Conservation (phyloP, 2,888 invertebrate species). For the Andrena haemorrhoa region DNA sequence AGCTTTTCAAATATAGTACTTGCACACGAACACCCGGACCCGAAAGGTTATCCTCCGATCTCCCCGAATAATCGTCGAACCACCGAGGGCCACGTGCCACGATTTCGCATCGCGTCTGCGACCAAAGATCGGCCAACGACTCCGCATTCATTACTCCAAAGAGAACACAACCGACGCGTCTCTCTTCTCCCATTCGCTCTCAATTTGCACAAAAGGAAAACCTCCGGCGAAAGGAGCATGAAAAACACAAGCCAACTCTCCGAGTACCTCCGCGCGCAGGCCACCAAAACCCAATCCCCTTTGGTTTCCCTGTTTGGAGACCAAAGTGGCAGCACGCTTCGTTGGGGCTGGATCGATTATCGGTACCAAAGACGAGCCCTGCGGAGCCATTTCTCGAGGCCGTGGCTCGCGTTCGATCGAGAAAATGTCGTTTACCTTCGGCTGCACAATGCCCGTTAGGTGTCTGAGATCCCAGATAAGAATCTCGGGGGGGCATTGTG, state of each 20-base stretch:
- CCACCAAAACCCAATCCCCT: neutral
- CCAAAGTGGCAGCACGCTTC: neutral
- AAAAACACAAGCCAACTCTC: neutral
- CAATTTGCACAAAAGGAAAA: neutral
- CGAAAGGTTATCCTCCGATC: constrained; percentile 3
- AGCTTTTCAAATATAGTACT: neutral
- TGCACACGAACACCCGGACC: neutral
- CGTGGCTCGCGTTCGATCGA: constrained; percentile 6
- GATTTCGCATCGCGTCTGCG: constrained; percentile 59
- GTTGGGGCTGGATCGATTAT: neutral
- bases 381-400: neutral
- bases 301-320: neutral
- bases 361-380: neutral
- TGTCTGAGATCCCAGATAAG: constrained; percentile 42
- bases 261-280: too few species aligned
- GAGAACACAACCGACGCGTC: neutral
- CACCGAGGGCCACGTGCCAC: constrained; percentile 60
- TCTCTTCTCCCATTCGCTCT: neutral
- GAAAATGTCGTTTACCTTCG: constrained; percentile 40
- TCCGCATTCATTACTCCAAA: constrained; percentile 21
- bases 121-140: constrained; percentile 22
- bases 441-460: constrained; percentile 34
- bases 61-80: constrained; percentile 74
- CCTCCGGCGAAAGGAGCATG: neutral
- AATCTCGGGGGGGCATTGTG: constrained; percentile 48